These are phyloP conservation scores for Paratilapia polleni DNA, from an alignment of 2,113 vertebrate species.

Conservation along the genomic window DNA sequence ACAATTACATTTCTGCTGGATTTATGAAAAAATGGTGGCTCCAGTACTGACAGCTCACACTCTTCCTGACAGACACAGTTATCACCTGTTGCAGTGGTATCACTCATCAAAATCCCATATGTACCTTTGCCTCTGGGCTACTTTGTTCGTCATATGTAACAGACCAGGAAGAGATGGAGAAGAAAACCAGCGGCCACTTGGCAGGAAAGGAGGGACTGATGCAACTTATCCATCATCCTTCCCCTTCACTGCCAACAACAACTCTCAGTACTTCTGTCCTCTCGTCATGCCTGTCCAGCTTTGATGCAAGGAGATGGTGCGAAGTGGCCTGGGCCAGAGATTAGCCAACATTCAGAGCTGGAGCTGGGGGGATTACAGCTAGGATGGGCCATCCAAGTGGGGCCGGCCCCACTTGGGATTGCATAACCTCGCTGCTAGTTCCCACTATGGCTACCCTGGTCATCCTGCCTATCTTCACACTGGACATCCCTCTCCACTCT, in stretches of 20 bases:
- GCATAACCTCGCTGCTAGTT: slow-evolving; percentile 57
- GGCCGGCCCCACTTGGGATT: slow-evolving; percentile 47
- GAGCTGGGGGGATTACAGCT: slow-evolving; percentile 66
- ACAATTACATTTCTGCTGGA: slow-evolving; percentile 41
- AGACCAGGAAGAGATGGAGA: neutral
- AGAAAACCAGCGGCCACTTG: neutral
- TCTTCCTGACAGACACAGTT: slow-evolving; percentile 9
- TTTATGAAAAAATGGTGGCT: slow-evolving; percentile 39
- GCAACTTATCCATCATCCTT: slow-evolving; percentile 9
- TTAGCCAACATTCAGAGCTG: slow-evolving; percentile 69
- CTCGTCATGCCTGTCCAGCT: slow-evolving; percentile 48
- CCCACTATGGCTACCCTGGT: slow-evolving; percentile 25
- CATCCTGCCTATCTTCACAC: slow-evolving; percentile 20
- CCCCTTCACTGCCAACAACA: neutral
- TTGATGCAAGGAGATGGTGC: slow-evolving; percentile 66
- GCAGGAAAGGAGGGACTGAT: slow-evolving; percentile 18
- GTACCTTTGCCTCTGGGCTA: slow-evolving; percentile 11
- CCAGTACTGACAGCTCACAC: slow-evolving; percentile 19
- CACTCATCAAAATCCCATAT: slow-evolving; percentile 29
- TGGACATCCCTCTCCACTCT: neutral
- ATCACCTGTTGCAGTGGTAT: slow-evolving; percentile 41
- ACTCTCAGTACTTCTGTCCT: slow-evolving; percentile 34
- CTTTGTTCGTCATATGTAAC: slow-evolving; percentile 15
- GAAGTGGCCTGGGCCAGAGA: slow-evolving; percentile 64
- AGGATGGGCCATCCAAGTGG: slow-evolving; percentile 51